Evolutionary conservation across 2,888 invertebrate genomes (phyloP).

Genomic region (Papilio protenor): DNA sequence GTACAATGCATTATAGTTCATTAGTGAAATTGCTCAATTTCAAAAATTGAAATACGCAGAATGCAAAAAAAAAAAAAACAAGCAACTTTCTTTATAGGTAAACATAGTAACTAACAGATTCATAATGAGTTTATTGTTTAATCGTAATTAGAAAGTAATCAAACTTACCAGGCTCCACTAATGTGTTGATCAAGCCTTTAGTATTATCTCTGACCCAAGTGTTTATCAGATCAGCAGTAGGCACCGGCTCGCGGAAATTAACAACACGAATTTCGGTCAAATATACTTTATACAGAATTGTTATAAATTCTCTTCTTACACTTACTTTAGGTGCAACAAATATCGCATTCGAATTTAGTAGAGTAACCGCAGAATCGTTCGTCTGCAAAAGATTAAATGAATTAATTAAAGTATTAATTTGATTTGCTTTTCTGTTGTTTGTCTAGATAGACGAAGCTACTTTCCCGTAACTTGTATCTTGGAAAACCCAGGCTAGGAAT

Average conservation of each 20-base stretch:
- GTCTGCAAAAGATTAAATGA: constrained; percentile 57
- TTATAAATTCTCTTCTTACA: constrained; percentile 73
- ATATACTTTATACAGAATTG: constrained; percentile 76
- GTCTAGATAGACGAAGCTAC: not conserved
- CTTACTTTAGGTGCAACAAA: constrained; percentile 75
- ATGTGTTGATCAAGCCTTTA: constrained; percentile 79
- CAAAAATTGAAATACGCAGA: no score
- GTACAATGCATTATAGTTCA: no score
- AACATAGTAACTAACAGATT: no score
- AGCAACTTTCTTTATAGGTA: no score
- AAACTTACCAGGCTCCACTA: constrained; percentile 81
- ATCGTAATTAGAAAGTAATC: not conserved
- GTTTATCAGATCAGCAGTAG: constrained; percentile 81
- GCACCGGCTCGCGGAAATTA: constrained; percentile 77
- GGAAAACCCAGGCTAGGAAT: not conserved
- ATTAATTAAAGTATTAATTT: not conserved
- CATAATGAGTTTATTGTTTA: no score
- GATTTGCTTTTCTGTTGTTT: not conserved
- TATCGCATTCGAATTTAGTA: constrained; percentile 79
- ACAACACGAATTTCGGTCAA: constrained; percentile 74
- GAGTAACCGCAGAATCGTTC: constrained; percentile 58
- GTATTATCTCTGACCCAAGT: constrained; percentile 85
- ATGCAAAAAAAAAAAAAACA: no score
- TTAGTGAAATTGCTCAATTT: no score
- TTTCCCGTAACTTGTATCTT: not conserved